Base-by-base conservation (phyloP, 1,140 invertebrate species). In the Phthorimaea operculella region DNA sequence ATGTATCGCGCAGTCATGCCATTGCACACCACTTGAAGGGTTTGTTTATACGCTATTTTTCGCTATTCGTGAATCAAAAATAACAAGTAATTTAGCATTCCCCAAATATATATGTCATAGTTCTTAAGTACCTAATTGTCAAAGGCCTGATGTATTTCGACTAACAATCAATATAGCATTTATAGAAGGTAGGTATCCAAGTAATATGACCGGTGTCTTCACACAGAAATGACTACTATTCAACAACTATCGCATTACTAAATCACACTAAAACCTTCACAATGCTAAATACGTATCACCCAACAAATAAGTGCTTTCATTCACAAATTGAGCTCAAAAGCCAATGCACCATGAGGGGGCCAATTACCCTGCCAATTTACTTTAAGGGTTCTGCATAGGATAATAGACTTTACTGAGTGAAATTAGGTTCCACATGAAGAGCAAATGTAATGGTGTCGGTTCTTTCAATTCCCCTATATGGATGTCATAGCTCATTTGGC, bases 241-340 rank as follows among this genome's bases (percentile, higher is more conserved):
- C 44, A 15, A 5, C 44, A 9, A 14, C 11, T 15, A 47, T 15
- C 44, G 15, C 2, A 15, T 47, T 47, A 9, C n/a, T 47, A 47
- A 47, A 47, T 16, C 11, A 16, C 42, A 36, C 57, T 56, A 58
- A 73, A 76, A 74, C 72, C 78, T 76, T 72, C 70, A 63, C 61
- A 72, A 58, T 67, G 59, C 68, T 72, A 72, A 76, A 76, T 66
- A 64, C 67, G 55, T 57, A 54, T 66, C 57, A 64, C 61, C 65
- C 63, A 63, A 68, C 70, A 70, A 72, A 73, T 66, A 67, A 74
- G 65, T 62, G 60, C 68, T 70, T 70, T 72, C 71, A 72, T 66
- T 79, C 71, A 72, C 76, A 79, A 82, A 82, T 82, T 79, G 76
- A 68, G 72, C 79, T 83, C 77, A 80, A 83, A 83, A 77, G 72